Percentiles rank a stretch among this genome's conserved stretches.
These are phyloP conservation scores for Drosophila sordidula DNA, from an alignment of 2,888 invertebrate genomes.

Conservation along the genomic window DNA sequence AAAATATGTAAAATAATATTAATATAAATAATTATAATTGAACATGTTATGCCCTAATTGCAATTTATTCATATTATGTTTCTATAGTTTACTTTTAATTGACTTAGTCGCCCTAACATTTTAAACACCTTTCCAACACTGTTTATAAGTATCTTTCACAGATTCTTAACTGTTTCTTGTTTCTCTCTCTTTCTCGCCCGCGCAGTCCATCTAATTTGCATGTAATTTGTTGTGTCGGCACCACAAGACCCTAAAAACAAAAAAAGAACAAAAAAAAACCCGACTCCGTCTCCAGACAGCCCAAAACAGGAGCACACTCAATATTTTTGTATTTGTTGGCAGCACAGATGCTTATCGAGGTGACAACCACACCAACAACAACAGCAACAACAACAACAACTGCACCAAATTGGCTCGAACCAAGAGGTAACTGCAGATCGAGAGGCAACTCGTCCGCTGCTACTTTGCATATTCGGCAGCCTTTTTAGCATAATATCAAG, in stretches of 20 bases:
- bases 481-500: slow-evolving; percentile 68
- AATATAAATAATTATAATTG: too few species aligned
- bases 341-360: slow-evolving; percentile 68
- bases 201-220: slow-evolving; percentile 61
- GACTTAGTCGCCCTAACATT: too few species aligned
- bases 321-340: slow-evolving; percentile 59
- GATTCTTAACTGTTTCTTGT: not conserved
- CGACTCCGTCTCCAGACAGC: slow-evolving; percentile 33
- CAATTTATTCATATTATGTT: too few species aligned
- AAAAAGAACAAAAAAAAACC: slow-evolving; percentile 2
- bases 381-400: slow-evolving; percentile 34
- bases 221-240: slow-evolving; percentile 72
- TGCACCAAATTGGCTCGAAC: slow-evolving; percentile 63
- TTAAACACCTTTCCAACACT: slow-evolving; percentile 1
- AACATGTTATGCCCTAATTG: too few species aligned
- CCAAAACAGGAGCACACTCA: slow-evolving; percentile 54
- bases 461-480: slow-evolving; percentile 67
- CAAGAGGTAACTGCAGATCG: slow-evolving; percentile 26
- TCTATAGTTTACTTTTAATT: too few species aligned
- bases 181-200: slow-evolving; percentile 3
- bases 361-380: slow-evolving; percentile 54
- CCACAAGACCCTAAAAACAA: slow-evolving; percentile 24
- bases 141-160: not conserved
- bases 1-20: too few species aligned
- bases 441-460: slow-evolving; percentile 33